Percentiles rank a stretch among this genome's conserved stretches.
Conservation (phyloP, 2,113 vertebrate genomes). For the Callipepla californica region DNA sequence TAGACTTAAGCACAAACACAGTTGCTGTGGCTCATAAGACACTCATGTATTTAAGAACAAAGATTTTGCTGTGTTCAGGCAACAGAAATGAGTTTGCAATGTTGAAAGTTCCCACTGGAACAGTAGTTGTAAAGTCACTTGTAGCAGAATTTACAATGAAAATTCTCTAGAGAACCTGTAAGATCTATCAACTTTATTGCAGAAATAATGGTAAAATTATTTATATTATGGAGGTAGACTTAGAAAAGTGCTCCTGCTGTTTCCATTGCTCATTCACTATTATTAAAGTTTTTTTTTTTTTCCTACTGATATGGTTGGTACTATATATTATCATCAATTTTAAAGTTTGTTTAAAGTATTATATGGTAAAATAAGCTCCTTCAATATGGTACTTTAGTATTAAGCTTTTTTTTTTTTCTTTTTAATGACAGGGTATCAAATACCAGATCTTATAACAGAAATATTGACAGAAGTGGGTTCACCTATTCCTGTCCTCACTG, state of each 20-base stretch:
- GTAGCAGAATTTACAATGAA: background rate
- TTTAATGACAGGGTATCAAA: constrained; percentile 80
- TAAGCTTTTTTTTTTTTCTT: background rate
- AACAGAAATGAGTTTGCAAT: background rate
- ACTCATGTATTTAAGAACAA: background rate
- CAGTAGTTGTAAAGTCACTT: background rate
- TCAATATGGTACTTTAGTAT: background rate
- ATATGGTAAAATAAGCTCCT: background rate
- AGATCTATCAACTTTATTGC: background rate
- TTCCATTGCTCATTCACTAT: rapidly evolving
- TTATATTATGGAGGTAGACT: background rate
- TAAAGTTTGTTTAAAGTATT: background rate
- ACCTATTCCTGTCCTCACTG: constrained; percentile 96
- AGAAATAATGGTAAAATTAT: background rate
- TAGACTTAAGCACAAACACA: background rate
- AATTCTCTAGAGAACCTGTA: background rate
- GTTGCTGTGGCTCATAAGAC: background rate
- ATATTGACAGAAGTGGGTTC: constrained; percentile 95
- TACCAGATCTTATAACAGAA: constrained; percentile 95
- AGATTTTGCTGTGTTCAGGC: background rate
- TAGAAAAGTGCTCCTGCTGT: background rate
- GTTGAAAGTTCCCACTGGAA: background rate
- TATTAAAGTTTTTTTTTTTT: background rate
- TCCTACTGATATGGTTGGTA: background rate
- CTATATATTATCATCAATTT: background rate